Evolutionary conservation across 2,888 invertebrate species (phyloP), one percentile per base, ranked within the genome.

Genomic region (Scaptomyza parva): DNA sequence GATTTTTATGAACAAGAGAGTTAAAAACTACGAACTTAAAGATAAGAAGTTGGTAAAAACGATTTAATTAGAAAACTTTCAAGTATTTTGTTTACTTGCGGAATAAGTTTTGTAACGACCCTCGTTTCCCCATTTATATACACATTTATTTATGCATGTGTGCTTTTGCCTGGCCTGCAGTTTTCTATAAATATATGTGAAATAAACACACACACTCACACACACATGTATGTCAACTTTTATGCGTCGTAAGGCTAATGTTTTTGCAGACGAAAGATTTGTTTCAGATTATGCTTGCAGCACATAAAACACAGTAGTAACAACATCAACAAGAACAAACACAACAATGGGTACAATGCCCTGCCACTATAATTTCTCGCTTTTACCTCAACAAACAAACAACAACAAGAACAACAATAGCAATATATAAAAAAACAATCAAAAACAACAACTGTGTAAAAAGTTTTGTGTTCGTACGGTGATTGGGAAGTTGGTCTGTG

Each of bases 171-270:
- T 65, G 47, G 51, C 61, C 61, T 64, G 71, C 64, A 70, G 55
- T 64, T 67, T 71, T 74, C 62, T 78, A 76, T 69, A 78, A 47
- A 47, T n/a, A 30, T 35, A 3, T 41, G 9, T 28, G 2, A 12
- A 11, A 5, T 30, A 26, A 0, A 28, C 28, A 28, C 28, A 28
- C 28, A 28, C 9, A 28, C 9, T 9, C 28, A 26, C 18, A 40
- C 33, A 61, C 40, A 11, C 11, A 61, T 61, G 61, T 84, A 61
- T 81, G 81, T 81, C 78, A 84, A 72, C 78, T 81, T 81, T 75
- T 84, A 80, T 82, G 87, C 85, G 73, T 75, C 78, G 82, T 75
- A 84, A 66, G 81, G 86, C 80, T 71, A 86, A 82, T 86, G 78
- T 82, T 82, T 82, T 82, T 76, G 70, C 76, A 84, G 87, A 62